These are phyloP conservation scores for Mythimna vitellina DNA, from an alignment of 2,888 invertebrate species.

Conservation along the genomic window DNA sequence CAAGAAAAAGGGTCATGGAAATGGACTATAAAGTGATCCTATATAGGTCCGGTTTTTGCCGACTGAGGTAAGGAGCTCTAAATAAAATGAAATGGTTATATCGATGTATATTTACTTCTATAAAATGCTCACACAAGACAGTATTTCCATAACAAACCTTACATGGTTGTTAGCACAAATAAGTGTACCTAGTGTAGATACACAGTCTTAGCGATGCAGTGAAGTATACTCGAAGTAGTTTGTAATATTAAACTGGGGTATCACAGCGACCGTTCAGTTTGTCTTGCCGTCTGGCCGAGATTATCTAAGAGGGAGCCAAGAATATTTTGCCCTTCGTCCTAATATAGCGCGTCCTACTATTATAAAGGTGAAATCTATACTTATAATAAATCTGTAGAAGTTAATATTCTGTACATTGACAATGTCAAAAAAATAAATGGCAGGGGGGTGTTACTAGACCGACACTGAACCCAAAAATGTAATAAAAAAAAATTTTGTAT, in stretches of 20 bases:
- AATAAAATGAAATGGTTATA: too few species aligned
- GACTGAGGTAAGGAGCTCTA: too few species aligned
- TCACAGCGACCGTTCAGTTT: conserved; percentile 51
- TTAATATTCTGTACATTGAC: too few species aligned
- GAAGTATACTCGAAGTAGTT: conserved; percentile 37
- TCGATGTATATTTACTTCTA: neutral
- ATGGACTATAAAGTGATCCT: too few species aligned
- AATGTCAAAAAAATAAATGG: too few species aligned
- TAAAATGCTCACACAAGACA: neutral
- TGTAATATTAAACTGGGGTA: conserved; percentile 52
- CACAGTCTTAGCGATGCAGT: conserved; percentile 24
- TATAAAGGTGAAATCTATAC: neutral
- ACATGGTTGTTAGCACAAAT: conserved; percentile 16
- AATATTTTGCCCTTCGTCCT: neutral
- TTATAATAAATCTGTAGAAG: too few species aligned
- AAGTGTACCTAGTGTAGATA: neutral
- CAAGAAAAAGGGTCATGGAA: too few species aligned
- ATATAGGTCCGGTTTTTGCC: too few species aligned
- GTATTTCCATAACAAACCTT: neutral
- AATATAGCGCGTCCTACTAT: neutral
- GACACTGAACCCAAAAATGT: too few species aligned
- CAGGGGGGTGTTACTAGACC: too few species aligned
- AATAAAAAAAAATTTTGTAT: too few species aligned
- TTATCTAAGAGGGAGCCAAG: conserved; percentile 5
- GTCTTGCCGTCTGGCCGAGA: conserved; percentile 26